Percentiles rank a stretch among this genome's conserved stretches.
Conservation (phyloP, 2,113 vertebrate species). For the Thamnophis sirtalis region DNA sequence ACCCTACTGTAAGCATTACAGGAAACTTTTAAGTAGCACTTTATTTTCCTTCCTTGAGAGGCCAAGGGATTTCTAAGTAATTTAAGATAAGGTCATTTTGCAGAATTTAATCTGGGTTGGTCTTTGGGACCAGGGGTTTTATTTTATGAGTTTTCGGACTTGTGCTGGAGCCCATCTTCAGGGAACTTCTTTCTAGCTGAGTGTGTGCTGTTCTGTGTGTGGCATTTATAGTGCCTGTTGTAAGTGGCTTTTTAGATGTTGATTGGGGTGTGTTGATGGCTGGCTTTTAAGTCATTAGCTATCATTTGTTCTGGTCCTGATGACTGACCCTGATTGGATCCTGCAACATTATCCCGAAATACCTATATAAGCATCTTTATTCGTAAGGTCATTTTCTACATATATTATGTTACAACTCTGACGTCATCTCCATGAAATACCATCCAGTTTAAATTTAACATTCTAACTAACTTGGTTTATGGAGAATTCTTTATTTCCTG, state of each 20-base stretch:
- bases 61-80: conserved; percentile 54
- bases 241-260: neutral
- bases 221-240: neutral
- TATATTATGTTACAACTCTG: conserved; percentile 59
- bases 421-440: conserved; percentile 22
- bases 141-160: neutral
- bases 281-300: neutral
- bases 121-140: neutral
- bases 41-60: conserved; percentile 72
- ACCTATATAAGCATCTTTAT: neutral
- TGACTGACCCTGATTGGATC: neutral
- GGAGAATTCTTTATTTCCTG: neutral
- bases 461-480: neutral
- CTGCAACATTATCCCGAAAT: neutral
- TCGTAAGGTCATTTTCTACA: conserved; percentile 61
- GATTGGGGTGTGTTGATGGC: neutral
- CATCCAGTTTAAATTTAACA: neutral
- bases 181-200: neutral
- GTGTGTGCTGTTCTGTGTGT: neutral
- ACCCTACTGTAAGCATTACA: conserved; percentile 70
- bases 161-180: neutral
- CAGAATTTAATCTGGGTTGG: neutral
- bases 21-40: conserved; percentile 70
- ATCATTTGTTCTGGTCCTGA: neutral
- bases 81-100: conserved; percentile 58